A percentile compares a stretch with the other conserved stretches of the same genome.
phyloP scores from a whole-genome alignment of 2,797 vertebrate genomes.

The Eleutherodactylus coqui region DNA sequence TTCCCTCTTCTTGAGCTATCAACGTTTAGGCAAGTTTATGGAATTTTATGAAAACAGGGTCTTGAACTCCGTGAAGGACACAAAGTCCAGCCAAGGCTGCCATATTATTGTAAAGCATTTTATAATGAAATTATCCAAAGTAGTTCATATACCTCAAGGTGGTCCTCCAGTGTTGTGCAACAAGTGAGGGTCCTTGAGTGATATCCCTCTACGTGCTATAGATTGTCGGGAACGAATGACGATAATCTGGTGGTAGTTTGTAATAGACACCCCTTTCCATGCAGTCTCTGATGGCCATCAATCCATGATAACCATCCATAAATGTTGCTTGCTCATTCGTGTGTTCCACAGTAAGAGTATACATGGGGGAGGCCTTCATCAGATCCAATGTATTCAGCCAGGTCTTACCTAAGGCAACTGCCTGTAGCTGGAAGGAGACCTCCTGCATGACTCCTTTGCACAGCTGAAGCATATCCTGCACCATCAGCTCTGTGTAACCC shows the following conservation, averaged over 20 bases:
- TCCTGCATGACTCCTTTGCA: slow-evolving; percentile 73
- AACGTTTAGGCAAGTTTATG: too few species aligned
- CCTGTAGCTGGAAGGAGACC: slow-evolving; percentile 76
- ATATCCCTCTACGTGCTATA: slow-evolving; percentile 52
- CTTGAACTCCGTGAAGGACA: too few species aligned
- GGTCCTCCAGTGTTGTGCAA: neutral
- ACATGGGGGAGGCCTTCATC: slow-evolving; percentile 66
- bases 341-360: slow-evolving; percentile 73
- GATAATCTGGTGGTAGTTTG: slow-evolving; percentile 63
- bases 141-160: neutral
- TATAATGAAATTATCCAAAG: neutral
- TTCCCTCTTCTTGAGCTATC: too few species aligned
- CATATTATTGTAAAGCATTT: too few species aligned
- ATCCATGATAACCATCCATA: slow-evolving; percentile 41
- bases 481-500: slow-evolving; percentile 70
- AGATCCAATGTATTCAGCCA: slow-evolving; percentile 64
- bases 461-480: slow-evolving; percentile 74
- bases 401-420: slow-evolving; percentile 61
- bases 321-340: slow-evolving; percentile 38
- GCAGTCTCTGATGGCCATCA: slow-evolving; percentile 62
- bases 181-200: neutral
- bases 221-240: slow-evolving; percentile 41
- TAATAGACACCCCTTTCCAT: slow-evolving; percentile 70
- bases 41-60: too few species aligned
- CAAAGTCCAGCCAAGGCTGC: too few species aligned